phyloP scores from a whole-genome alignment of 1,140 invertebrate genomes.

The Drosophila sp. region DNA sequence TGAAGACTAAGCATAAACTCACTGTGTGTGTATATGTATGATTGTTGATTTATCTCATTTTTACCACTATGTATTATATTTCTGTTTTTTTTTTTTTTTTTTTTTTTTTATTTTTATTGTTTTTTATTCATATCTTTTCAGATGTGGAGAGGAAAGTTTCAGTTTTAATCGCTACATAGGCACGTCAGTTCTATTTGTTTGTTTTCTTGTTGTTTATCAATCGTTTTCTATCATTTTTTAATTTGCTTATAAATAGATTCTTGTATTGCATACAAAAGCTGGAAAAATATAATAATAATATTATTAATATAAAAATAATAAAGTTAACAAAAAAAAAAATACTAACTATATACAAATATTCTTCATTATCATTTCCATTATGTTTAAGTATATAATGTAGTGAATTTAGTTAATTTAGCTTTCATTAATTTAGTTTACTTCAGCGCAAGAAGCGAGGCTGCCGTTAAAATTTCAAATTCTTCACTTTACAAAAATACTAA shows the following conservation, averaged over 20 bases:
- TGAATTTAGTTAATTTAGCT: no score
- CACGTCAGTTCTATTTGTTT: slow-evolving; percentile 79
- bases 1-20: slow-evolving; percentile 29
- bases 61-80: not conserved
- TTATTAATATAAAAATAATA: not conserved
- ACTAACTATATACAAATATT: slow-evolving; percentile 47
- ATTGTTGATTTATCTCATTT: slow-evolving; percentile 5
- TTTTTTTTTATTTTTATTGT: slow-evolving; percentile 15
- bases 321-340: slow-evolving; percentile 44
- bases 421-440: no score
- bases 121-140: slow-evolving; percentile 31
- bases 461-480: slow-evolving; percentile 62
- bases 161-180: slow-evolving; percentile 79
- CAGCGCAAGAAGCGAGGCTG: not conserved
- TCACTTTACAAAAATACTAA: slow-evolving; percentile 50
- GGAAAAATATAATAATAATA: slow-evolving; percentile 7
- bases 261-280: slow-evolving; percentile 50
- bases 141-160: slow-evolving; percentile 52
- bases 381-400: slow-evolving; percentile 4
- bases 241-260: slow-evolving; percentile 42
- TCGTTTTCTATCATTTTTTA: not conserved
- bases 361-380: not conserved
- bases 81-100: not conserved
- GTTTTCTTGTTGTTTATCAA: slow-evolving; percentile 39
- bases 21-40: slow-evolving; percentile 28